These are phyloP conservation scores for Etheostoma nigrum DNA, from an alignment of 2,797 vertebrate species.

Conservation along the genomic window DNA sequence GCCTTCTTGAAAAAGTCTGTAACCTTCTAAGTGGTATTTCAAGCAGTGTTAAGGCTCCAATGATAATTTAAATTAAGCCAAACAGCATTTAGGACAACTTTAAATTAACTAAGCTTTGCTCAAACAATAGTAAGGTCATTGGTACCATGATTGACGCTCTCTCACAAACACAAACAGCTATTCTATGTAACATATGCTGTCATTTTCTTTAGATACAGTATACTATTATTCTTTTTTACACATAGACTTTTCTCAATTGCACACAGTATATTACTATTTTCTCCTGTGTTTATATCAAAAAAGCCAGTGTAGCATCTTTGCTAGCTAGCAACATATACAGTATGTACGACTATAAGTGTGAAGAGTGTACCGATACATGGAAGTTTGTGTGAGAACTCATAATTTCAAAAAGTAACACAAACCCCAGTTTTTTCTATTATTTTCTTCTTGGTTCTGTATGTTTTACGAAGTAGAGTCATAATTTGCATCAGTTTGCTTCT, in stretches of 20 bases:
- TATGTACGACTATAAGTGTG: not conserved
- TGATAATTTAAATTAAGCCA: conserved; percentile 34
- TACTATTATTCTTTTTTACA: not conserved
- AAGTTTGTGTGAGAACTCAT: not conserved
- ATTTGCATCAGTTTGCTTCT: too few relatives aligned
- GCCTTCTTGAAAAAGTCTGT: conserved; percentile 4
- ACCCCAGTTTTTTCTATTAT: not conserved
- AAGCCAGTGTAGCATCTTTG: not conserved
- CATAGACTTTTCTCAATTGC: not conserved
- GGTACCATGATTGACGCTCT: not conserved
- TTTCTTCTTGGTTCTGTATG: not conserved
- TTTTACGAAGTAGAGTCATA: not conserved
- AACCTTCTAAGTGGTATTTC: not conserved
- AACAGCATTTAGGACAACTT: conserved; percentile 7
- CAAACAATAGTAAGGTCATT: conserved; percentile 23
- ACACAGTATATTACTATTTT: not conserved
- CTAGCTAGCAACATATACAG: not conserved
- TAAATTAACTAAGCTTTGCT: conserved; percentile 13
- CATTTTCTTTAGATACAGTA: not conserved
- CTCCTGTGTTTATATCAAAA: not conserved
- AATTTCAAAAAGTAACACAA: not conserved
- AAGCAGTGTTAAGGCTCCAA: conserved; percentile 5
- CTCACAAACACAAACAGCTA: not conserved
- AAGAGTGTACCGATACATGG: not conserved
- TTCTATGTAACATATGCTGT: not conserved